These are phyloP conservation scores for Drosophila prostipennis DNA, from an alignment of 2,888 invertebrate genomes.

Conservation along the genomic window DNA sequence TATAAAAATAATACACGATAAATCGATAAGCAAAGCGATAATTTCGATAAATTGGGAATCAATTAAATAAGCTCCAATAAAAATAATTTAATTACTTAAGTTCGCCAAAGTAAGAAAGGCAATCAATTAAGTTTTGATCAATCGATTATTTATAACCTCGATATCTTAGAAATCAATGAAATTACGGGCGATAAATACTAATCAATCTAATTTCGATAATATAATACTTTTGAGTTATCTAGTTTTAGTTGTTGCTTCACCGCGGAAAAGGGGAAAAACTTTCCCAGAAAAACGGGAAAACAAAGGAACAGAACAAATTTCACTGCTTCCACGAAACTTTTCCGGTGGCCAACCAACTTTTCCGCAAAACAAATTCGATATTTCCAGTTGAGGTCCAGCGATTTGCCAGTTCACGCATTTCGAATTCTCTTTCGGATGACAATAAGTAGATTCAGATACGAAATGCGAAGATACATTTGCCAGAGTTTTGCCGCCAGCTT, in stretches of 20 bases:
- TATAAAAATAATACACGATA: no score
- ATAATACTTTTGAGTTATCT: background rate
- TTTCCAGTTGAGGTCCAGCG: constrained; percentile 12
- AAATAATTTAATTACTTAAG: background rate
- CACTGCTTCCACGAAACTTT: constrained; percentile 9
- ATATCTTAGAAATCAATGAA: background rate
- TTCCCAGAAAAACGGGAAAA: background rate
- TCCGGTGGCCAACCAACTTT: constrained; percentile 10
- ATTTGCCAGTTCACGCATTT: constrained; percentile 19
- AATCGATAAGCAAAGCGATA: background rate
- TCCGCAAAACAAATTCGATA: constrained; percentile 21
- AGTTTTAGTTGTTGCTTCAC: background rate
- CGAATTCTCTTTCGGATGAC: constrained; percentile 20
- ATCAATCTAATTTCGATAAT: constrained; percentile 11
- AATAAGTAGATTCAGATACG: constrained; percentile 29
- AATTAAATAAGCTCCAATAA: background rate
- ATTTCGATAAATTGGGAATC: no score
- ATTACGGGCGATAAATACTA: background rate
- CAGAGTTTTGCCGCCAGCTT: constrained; percentile 28
- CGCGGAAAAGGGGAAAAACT: background rate
- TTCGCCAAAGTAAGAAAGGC: background rate
- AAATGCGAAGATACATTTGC: constrained; percentile 20
- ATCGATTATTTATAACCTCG: background rate
- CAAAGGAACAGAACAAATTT: background rate
- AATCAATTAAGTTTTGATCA: background rate